Base-by-base conservation (phyloP, 1,140 invertebrate genomes). In the Pinna nobilis region DNA sequence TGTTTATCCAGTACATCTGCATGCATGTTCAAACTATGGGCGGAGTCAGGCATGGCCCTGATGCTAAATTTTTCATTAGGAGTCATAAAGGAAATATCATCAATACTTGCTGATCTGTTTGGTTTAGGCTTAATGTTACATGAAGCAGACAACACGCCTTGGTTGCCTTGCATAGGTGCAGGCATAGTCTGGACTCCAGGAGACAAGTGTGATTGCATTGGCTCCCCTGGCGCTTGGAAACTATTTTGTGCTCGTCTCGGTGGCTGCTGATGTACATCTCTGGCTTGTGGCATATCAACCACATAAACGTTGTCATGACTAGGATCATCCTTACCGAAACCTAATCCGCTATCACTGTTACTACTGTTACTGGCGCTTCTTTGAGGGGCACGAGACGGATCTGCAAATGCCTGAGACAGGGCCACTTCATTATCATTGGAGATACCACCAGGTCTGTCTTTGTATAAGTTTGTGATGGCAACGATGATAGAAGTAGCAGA, bases 331-430 rank as follows among this genome's bases (percentile, higher is more conserved):
- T 94, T 93, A 3, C 81, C 72, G 82, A 97, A 97, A 0, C 96
- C 96, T 66, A 98, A 96, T 0, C 96, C 96, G 20, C 96, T 98
- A 88, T 98, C 97, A 79, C 95, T 97, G 85, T 98, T 98, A 76
- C 95, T 97, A 0, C 95, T 96, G 20, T 94, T 95, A 35, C 83
- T 82, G 53, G 60, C 74, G 30, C 80, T 87, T 60, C 82, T 95
- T 0, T 94, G 0, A 94, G 95, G 68, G 69, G 73, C 70, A 47
- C 74, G 41, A 60, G 76, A 63, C 60, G 85, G 92, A 90, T 78
- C 91, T 88, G 89, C 81, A 93, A 89, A 83, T 91, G 82, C 86
- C 47, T 86, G 80, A 32, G 82, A 82, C 63, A 80, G 75, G 0
- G 81, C 67, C 28, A 85, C 74, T 25, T 84, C 84, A 72, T 74